Evolutionary conservation across 2,113 vertebrate genomes (phyloP).

Genomic region (Nycticebus coucang): DNA sequence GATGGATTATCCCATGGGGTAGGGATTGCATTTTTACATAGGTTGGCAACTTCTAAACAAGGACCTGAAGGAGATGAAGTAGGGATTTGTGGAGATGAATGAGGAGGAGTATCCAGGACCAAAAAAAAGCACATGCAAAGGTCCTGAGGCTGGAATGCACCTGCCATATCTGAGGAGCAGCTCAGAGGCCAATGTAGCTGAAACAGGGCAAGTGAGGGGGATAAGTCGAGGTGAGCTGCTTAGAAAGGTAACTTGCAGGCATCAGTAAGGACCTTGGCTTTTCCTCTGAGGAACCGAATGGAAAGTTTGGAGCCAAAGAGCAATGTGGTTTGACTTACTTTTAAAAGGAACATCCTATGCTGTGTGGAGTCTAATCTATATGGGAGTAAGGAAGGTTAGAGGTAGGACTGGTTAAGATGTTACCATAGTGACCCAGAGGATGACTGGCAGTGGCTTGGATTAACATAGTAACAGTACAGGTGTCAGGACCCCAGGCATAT

Average conservation of each 20-base stretch:
- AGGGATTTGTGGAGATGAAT: background rate
- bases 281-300: background rate
- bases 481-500: background rate
- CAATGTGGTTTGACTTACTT: background rate
- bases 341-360: background rate
- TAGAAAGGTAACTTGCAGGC: background rate
- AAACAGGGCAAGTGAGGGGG: background rate
- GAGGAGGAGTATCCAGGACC: background rate
- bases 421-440: background rate
- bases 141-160: background rate
- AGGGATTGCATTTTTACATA: background rate
- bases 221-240: background rate
- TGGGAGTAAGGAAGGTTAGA: background rate
- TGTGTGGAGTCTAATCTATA: too few species aligned
- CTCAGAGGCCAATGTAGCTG: background rate
- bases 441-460: too few species aligned
- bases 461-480: fast-evolving
- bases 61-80: background rate
- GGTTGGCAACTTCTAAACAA: background rate
- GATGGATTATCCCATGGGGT: too few species aligned
- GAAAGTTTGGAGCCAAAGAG: background rate
- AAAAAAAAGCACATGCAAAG: background rate
- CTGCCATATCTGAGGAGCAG: background rate
- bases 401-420: background rate
- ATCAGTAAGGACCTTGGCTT: background rate